Evolutionary conservation across 1,140 invertebrate species (phyloP).

Genomic region (Latrodectus geometricus): DNA sequence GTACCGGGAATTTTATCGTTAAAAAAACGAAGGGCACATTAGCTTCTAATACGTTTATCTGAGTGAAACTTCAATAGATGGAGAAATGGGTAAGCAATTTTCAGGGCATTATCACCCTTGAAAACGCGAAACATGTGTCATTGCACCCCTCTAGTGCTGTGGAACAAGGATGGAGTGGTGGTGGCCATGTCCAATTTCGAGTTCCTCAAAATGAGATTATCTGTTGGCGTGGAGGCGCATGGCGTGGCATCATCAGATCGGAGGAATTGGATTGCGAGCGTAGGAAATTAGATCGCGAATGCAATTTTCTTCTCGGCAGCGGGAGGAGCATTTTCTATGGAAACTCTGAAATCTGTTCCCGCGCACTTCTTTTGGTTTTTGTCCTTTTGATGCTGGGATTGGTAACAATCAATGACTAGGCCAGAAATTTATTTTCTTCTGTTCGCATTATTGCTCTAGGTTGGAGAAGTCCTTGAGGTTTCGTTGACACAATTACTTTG

Average conservation of each 20-base stretch:
- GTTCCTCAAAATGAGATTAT: conserved; percentile 42
- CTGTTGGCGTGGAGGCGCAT: conserved; percentile 10
- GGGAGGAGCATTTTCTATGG: not conserved
- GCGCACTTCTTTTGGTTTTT: not conserved
- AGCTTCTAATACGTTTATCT: no score
- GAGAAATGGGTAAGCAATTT: not conserved
- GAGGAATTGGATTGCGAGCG: conserved; percentile 52
- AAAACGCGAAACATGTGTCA: not conserved
- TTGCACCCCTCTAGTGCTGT: not conserved
- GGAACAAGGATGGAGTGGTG: not conserved
- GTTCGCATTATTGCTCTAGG: not conserved
- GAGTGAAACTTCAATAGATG: no score
- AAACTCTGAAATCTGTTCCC: not conserved
- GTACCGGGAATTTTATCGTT: not conserved
- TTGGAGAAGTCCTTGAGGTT: not conserved
- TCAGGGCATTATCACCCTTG: not conserved
- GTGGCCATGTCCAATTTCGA: conserved; percentile 7
- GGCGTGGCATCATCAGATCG: conserved; percentile 40
- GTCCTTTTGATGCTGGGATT: not conserved
- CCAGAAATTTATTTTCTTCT: no score
- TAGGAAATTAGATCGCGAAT: conserved; percentile 57
- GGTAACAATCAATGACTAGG: not conserved
- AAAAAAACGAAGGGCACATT: no score
- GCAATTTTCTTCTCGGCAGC: conserved; percentile 40
- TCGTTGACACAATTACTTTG: not conserved